Conservation (phyloP, 2,113 vertebrate genomes). For the Spea bombifrons region DNA sequence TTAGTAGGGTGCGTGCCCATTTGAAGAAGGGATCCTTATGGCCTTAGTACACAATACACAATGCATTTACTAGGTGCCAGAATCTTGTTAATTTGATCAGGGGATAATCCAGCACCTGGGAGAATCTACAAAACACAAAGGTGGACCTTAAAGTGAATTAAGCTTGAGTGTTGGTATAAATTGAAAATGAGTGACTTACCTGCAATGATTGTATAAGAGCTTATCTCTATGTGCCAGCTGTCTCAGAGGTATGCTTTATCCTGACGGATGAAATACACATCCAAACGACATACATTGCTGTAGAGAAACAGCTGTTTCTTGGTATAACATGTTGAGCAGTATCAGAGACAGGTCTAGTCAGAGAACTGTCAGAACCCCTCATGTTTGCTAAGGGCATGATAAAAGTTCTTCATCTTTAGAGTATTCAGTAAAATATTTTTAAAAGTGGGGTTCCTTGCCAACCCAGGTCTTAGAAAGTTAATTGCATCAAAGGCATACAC, state of each 20-base stretch:
- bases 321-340: slow-evolving; percentile 11
- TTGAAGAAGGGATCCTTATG: too few species aligned
- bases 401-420: too few species aligned
- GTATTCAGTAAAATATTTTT: too few species aligned
- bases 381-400: too few species aligned
- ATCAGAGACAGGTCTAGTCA: neutral
- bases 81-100: neutral
- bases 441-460: too few species aligned
- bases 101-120: neutral
- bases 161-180: slow-evolving; percentile 16
- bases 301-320: slow-evolving; percentile 9
- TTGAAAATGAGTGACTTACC: slow-evolving; percentile 19
- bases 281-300: slow-evolving; percentile 1
- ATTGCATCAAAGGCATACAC: too few species aligned
- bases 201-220: neutral
- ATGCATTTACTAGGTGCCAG: neutral
- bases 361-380: neutral
- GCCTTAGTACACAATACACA: neutral
- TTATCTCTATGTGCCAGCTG: slow-evolving; percentile 39
- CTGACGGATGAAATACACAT: slow-evolving; percentile 6
- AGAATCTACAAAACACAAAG: neutral
- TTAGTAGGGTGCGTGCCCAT: too few species aligned
- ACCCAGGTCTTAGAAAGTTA: too few species aligned
- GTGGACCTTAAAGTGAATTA: slow-evolving; percentile 6
- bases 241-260: slow-evolving; percentile 37